Conservation (phyloP, 2,888 invertebrate genomes). For the Chorisops tibialis region DNA sequence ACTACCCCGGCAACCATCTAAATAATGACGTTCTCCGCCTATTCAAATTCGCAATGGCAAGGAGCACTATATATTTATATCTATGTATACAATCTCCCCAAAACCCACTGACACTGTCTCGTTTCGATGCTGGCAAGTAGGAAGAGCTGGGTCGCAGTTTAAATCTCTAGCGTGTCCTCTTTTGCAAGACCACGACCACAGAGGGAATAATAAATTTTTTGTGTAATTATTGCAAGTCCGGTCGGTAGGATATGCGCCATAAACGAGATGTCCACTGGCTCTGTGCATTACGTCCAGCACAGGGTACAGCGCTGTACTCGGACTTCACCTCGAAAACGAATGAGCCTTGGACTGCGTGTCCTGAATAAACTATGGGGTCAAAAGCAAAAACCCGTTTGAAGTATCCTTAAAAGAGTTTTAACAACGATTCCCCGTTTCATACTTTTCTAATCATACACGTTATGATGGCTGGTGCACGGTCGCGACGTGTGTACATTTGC, state of each 20-base stretch:
- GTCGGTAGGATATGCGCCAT: not conserved
- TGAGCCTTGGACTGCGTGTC: not conserved
- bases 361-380: slow-evolving; percentile 10
- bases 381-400: slow-evolving; percentile 6
- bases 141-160: slow-evolving; percentile 16
- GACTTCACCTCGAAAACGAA: not conserved
- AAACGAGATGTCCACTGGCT: not conserved
- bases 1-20: not conserved
- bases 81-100: too few relatives aligned
- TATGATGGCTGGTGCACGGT: too few relatives aligned
- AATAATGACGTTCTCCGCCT: slow-evolving; percentile 12
- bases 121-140: slow-evolving; percentile 3
- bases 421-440: slow-evolving; percentile 6
- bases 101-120: not conserved
- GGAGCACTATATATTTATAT: too few relatives aligned
- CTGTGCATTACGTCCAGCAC: not conserved
- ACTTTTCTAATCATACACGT: not conserved
- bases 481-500: too few relatives aligned
- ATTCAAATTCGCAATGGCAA: slow-evolving; percentile 5
- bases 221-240: slow-evolving; percentile 24
- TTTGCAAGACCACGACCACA: slow-evolving; percentile 17
- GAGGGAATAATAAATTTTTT: slow-evolving; percentile 25
- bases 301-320: not conserved
- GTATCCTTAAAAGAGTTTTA: slow-evolving; percentile 3
- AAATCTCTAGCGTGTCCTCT: slow-evolving; percentile 16